Evolutionary conservation across 2,888 invertebrate genomes (phyloP).

Genomic region (Cryptus armator): DNA sequence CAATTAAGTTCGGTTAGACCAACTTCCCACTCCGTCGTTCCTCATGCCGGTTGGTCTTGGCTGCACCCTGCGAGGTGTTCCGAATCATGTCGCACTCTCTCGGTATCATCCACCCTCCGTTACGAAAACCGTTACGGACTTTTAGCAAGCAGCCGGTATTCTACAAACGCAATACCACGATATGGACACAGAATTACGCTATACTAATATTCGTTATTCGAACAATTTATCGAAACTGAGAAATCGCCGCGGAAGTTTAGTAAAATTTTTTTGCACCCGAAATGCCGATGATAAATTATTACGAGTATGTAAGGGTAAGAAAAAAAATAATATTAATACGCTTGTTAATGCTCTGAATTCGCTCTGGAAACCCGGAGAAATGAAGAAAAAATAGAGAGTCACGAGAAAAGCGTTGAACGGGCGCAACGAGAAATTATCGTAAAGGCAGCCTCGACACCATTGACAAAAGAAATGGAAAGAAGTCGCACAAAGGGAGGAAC

Average conservation of each 20-base stretch:
- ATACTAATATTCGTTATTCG: too few relatives aligned
- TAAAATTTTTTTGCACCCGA: too few relatives aligned
- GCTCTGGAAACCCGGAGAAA: neutral
- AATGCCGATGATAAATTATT: too few relatives aligned
- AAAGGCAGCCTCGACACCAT: slow-evolving; percentile 47
- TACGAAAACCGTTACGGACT: slow-evolving; percentile 53
- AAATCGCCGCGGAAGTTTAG: too few relatives aligned
- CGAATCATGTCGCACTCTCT: slow-evolving; percentile 75
- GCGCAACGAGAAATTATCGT: slow-evolving; percentile 60
- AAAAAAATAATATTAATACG: neutral
- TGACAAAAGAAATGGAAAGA: slow-evolving; percentile 59
- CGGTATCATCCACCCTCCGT: slow-evolving; percentile 25
- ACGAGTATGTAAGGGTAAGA: too few relatives aligned
- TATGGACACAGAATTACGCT: neutral
- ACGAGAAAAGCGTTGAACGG: slow-evolving; percentile 46
- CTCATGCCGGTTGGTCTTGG: slow-evolving; percentile 59
- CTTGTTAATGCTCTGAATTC: neutral
- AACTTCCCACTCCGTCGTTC: slow-evolving; percentile 66
- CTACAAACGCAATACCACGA: slow-evolving; percentile 56
- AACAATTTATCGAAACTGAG: too few relatives aligned
- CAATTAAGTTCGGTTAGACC: slow-evolving; percentile 85
- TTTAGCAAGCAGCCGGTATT: slow-evolving; percentile 47
- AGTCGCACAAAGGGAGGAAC: slow-evolving; percentile 62
- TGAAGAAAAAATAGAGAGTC: slow-evolving; percentile 61
- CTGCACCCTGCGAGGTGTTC: slow-evolving; percentile 76